phyloP scores from a whole-genome alignment of 2,113 vertebrate species.

The Macquaria ambigua region DNA sequence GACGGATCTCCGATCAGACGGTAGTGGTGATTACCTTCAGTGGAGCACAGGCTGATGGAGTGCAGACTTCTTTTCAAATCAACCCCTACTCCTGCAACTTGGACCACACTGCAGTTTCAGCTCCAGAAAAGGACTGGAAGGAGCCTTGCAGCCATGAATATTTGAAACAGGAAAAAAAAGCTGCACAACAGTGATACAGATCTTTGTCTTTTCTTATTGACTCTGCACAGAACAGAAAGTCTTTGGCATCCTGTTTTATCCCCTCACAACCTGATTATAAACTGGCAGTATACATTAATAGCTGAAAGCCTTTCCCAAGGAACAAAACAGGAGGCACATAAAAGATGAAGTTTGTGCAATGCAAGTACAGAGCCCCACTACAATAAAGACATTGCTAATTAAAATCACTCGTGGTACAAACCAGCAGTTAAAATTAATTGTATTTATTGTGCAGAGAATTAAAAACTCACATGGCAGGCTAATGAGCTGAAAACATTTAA shows the following conservation, averaged over 20 bases:
- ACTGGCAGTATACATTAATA: slow-evolving; percentile 44
- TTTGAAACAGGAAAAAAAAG: neutral
- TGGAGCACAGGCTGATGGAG: slow-evolving; percentile 24
- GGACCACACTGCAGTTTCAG: slow-evolving; percentile 6
- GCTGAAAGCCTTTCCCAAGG: slow-evolving; percentile 47
- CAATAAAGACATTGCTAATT: slow-evolving; percentile 70
- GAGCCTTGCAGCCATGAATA: slow-evolving; percentile 27
- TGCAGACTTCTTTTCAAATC: slow-evolving; percentile 34
- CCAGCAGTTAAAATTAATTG: slow-evolving; percentile 66
- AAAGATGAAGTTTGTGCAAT: slow-evolving; percentile 58
- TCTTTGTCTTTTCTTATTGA: slow-evolving; percentile 32
- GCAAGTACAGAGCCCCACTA: slow-evolving; percentile 25
- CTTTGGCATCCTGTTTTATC: slow-evolving; percentile 48
- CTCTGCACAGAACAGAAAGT: slow-evolving; percentile 20
- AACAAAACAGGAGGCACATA: slow-evolving; percentile 49
- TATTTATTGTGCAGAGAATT: slow-evolving; percentile 59
- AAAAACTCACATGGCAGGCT: slow-evolving; percentile 42
- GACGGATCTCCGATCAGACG: slow-evolving; percentile 55
- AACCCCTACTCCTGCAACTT: neutral
- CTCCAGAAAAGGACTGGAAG: slow-evolving; percentile 15
- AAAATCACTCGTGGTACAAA: slow-evolving; percentile 68
- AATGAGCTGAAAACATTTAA: slow-evolving; percentile 69
- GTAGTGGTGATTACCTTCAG: slow-evolving; percentile 37
- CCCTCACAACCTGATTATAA: slow-evolving; percentile 40
- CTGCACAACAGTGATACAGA: slow-evolving; percentile 20